These are phyloP conservation scores for Peromyscus nudipes DNA, from an alignment of 2,797 vertebrate genomes.

Conservation along the genomic window DNA sequence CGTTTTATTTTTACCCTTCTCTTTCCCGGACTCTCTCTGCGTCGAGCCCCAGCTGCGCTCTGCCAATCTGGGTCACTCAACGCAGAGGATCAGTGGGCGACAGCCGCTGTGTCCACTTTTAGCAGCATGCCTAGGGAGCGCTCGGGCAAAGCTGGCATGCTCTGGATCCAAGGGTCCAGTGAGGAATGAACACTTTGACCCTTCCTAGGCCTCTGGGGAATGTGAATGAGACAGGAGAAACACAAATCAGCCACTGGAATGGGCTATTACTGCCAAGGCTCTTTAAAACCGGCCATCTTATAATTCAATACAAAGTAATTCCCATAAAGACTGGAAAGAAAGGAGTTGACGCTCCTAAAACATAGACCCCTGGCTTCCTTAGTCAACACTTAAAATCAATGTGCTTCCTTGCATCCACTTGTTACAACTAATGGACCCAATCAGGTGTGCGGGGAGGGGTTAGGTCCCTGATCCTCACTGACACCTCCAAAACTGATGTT, in stretches of 20 bases:
- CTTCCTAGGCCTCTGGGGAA: constrained; percentile 56
- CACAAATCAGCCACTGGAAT: background rate
- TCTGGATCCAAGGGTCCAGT: background rate
- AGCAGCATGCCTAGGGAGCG: constrained; percentile 65
- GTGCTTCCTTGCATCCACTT: background rate
- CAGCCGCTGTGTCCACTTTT: constrained; percentile 78
- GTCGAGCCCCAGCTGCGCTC: constrained; percentile 79
- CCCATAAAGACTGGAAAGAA: background rate
- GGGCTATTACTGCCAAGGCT: background rate
- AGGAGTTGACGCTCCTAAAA: background rate
- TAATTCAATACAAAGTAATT: background rate
- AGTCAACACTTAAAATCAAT: constrained; percentile 3
- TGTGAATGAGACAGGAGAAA: background rate
- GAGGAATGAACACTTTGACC: background rate
- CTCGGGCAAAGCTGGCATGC: background rate
- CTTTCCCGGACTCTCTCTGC: constrained; percentile 32
- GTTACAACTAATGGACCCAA: background rate
- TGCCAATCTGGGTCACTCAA: constrained; percentile 82
- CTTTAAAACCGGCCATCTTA: background rate
- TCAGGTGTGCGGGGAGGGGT: background rate
- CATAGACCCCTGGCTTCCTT: background rate
- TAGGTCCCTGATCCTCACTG: background rate
- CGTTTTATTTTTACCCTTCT: constrained; percentile 85
- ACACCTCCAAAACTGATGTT: constrained; percentile 31
- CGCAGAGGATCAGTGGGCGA: constrained; percentile 75